Percentiles rank a stretch among this genome's conserved stretches.
These are phyloP conservation scores for Psephotus haematonotus DNA, from an alignment of 2,113 vertebrate species.

Conservation along the genomic window DNA sequence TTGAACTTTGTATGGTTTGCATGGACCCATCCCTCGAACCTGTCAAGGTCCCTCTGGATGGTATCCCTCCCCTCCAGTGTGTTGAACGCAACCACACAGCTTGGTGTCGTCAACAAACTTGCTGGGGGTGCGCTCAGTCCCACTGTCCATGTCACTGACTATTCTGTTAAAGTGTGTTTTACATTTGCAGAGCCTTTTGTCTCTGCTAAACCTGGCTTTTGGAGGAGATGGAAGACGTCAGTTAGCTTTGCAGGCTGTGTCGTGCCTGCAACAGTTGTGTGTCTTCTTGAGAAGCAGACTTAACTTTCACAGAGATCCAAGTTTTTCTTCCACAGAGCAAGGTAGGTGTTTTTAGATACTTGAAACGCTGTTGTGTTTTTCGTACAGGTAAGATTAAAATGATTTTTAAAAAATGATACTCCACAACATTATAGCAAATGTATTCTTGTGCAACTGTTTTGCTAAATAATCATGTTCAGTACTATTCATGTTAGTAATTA, in stretches of 20 bases:
- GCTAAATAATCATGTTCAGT: background rate
- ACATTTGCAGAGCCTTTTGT: constrained; percentile 84
- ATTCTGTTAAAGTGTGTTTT: background rate
- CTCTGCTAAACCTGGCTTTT: constrained; percentile 82
- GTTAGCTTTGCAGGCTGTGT: constrained; percentile 82
- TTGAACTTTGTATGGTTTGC: background rate
- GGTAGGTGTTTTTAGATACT: constrained; percentile 66
- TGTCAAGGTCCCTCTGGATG: background rate
- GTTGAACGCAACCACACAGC: background rate
- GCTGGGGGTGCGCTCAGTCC: background rate
- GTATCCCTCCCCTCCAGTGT: background rate
- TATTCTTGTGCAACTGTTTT: background rate
- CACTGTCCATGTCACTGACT: background rate
- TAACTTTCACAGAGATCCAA: constrained; percentile 91
- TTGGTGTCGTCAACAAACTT: background rate
- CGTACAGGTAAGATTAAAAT: background rate
- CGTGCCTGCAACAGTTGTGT: constrained; percentile 89
- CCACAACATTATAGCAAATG: background rate
- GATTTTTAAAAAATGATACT: background rate
- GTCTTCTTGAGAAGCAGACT: constrained; percentile 83
- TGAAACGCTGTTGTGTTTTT: background rate
- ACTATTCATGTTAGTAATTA: background rate
- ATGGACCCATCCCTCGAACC: background rate
- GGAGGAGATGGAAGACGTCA: constrained; percentile 79
- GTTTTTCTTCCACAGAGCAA: constrained; percentile 88